These are phyloP conservation scores for Protosalanx chinensis DNA, from an alignment of 2,797 vertebrate species.

Conservation along the genomic window DNA sequence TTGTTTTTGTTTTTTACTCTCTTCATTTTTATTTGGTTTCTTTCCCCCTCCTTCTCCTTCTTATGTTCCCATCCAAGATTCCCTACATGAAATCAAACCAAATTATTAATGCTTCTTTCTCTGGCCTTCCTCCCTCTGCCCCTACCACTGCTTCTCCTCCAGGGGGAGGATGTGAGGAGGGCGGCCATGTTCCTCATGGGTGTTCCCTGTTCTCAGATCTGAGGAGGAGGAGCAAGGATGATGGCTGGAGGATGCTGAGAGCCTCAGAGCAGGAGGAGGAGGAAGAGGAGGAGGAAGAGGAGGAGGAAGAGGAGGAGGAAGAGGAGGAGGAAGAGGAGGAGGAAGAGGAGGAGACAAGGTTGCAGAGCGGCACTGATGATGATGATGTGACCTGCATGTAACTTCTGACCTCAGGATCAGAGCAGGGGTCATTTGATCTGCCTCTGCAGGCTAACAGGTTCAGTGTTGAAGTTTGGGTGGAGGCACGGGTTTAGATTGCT, in stretches of 20 bases:
- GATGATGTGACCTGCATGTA: slow-evolving; percentile 60
- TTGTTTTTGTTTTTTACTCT: slow-evolving; percentile 51
- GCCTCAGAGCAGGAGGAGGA: slow-evolving; percentile 53
- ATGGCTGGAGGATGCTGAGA: slow-evolving; percentile 56
- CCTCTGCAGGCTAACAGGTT: not conserved
- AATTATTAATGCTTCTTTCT: slow-evolving; percentile 75
- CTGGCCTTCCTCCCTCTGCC: slow-evolving; percentile 72
- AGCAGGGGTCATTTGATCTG: not conserved
- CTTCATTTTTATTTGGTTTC: no score
- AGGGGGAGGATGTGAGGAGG: slow-evolving; percentile 31
- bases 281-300: not conserved
- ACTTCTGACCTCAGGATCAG: slow-evolving; percentile 39
- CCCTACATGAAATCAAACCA: slow-evolving; percentile 72
- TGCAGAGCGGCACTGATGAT: slow-evolving; percentile 20
- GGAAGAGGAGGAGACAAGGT: slow-evolving; percentile 36
- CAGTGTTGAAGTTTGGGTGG: not conserved
- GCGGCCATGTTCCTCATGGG: slow-evolving; percentile 59
- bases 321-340: no score
- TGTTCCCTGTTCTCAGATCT: slow-evolving; percentile 82
- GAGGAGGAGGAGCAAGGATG: slow-evolving; percentile 75
- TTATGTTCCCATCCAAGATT: slow-evolving; percentile 76
- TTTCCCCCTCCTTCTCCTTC: slow-evolving; percentile 39
- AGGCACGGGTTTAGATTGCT: not conserved
- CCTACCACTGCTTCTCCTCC: slow-evolving; percentile 57
- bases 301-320: no score